Percentiles rank a stretch among this genome's conserved stretches.
Conservation (phyloP, 2,113 vertebrate species). For the Nyctibius bracteatus region DNA sequence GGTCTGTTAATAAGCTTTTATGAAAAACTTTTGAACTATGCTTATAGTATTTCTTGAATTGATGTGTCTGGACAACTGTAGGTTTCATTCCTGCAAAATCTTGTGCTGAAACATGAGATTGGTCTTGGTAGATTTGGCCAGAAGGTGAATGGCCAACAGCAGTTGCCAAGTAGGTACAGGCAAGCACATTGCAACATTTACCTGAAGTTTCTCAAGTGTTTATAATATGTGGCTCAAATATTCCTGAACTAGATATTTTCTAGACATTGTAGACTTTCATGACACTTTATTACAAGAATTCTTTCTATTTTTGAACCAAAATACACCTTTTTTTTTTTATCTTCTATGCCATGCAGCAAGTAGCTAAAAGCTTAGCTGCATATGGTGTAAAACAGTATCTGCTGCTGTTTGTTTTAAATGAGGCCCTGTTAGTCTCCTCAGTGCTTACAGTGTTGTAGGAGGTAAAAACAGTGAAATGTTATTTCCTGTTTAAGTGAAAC, state of each 20-base stretch:
- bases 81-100: not conserved
- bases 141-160: not conserved
- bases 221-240: not conserved
- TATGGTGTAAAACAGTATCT: not conserved
- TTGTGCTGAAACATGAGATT: not conserved
- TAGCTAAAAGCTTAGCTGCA: not conserved
- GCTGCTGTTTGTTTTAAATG: not conserved
- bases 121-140: not conserved
- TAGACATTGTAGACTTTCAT: not conserved
- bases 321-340: not conserved
- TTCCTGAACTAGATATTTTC: not conserved
- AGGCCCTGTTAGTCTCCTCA: not conserved
- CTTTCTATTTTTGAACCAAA: not conserved
- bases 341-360: not conserved
- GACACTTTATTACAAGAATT: not conserved
- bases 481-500: not conserved
- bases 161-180: not conserved
- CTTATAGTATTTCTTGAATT: not conserved
- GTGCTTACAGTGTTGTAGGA: not conserved
- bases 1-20: not conserved
- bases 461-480: not conserved
- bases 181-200: not conserved
- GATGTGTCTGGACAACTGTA: not conserved
- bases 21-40: not conserved
- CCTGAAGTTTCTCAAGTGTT: not conserved